Evolutionary conservation across 2,888 invertebrate genomes (phyloP), one percentile per base, ranked within the genome.

Genomic region (Lasioglossum calceatum): DNA sequence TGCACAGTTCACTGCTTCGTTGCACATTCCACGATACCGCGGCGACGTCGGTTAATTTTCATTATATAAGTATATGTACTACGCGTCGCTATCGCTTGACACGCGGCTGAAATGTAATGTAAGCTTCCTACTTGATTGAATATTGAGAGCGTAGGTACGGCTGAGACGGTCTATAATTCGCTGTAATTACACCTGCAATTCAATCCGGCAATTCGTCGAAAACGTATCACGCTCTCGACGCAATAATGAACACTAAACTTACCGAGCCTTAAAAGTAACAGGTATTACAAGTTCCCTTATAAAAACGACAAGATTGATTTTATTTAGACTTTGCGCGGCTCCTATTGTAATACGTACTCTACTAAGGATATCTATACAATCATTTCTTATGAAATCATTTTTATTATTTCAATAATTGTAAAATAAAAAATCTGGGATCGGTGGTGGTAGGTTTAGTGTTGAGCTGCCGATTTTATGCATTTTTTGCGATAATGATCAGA

Each of bases 21-120:
- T 64, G 82, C 77, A 67, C 74, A 70, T 72, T 73, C 72, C 80
- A 47, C 19, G 79, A 80, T 84, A 87, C 71, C 73, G 79, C 73
- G 74, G 76, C 54, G 78, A 76, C 36, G 86, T 85, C 64, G 84
- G 84, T 90, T 90, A 90, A 90, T 88, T 90, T 81, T 90, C 90
- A 87, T 87, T 87, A 88, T 85, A 85, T 79, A 82, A 84, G 79
- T 71, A 74, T 79, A 32, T 32, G 32, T 32, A 77, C 77, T 78
- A 64, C 77, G 71, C 72, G 47, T 73, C 44, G 64, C 76, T 71
- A 58, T 44, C 42, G 47, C 58, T 23, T 1, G 14, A 5, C 50
- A 36, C 50, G 61, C 7, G 32, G 36, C 42, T 16, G 50, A 74
- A 32, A 50, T 32, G 58, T 27, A 58, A 19, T 61, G 58, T 27